Base-by-base conservation (phyloP, 2,113 vertebrate species). In the Struthidea cinerea region DNA sequence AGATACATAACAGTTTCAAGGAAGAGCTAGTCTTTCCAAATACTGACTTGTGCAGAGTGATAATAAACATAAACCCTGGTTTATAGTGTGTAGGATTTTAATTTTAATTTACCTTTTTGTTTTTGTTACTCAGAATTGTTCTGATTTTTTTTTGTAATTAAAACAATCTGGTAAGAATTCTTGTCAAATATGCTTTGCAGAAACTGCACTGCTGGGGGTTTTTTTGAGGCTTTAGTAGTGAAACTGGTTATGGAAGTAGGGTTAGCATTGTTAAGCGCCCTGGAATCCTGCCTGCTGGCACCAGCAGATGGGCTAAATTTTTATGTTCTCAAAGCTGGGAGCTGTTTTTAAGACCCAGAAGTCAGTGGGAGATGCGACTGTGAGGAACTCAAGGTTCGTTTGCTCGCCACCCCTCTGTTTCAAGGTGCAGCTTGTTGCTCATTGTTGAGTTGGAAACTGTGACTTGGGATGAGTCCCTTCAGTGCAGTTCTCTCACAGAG, bases 311-410 rank as follows among this genome's bases (percentile, higher is more conserved):
- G n/a, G 52, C 44, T 73, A 7, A 49, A 5, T 6, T 35, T 85
- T 39, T 17, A 11, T 42, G 33, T 76, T 89, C 49, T 90, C 70
- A 75, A 50, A 70, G 4, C 39, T 79, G 53, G 42, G 44, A 57
- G 79, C 42, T 85, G 39, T 41, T 89, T 87, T 61, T 63, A 63
- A 83, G 71, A 50, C n/a, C 21, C 56, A 42, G 42, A 93, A 88
- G 28, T 63, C 44, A 59, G 3, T n/a, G 56, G 20, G 56, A 69
- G 35, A 68, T 32, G 27, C 0, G 0, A 21, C 16, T 1, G 1
- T 22, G 70, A 50, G 50, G 81, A 92, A 52, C 4, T 22, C 35
- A 33, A 69, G 39, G 30, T 33, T 44, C 67, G 47, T 65, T 91
- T 87, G 33, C 52, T 64, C 67, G 46, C 39, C 42, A 22, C 23